Base-by-base conservation (phyloP, 2,113 vertebrate genomes). In the Mellivora capensis region DNA sequence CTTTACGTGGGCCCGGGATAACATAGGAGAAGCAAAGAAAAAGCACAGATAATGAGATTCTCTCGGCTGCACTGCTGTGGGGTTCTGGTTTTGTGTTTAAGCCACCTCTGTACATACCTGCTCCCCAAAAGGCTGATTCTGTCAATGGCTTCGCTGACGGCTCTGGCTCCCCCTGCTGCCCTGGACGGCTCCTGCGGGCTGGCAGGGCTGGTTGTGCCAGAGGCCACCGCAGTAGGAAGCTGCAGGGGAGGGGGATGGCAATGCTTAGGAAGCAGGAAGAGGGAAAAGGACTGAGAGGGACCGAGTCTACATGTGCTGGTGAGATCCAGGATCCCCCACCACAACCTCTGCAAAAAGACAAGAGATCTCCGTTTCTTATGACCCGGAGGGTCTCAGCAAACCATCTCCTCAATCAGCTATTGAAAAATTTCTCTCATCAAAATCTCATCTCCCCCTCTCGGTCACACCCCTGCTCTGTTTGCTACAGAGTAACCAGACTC, bases 41-140 rank as follows among this genome's bases (percentile, higher is more conserved):
- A 9, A 3, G 9, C 10, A 25, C 9, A 5, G 27, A 27, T 14
- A 39, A 25, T 3, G 39, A 52, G 93, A 39, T 6, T 47, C 83
- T 74, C 6, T 0, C 3, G 21, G 84, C 29, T 10, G 34, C 42
- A 29, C 7, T 64, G 49, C 42, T 14, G 8, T 0, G 25, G 72
- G 31, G 1, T 34, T 37, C 47, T 39, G 61, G 37, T 42, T 47
- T 27, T 29, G 6, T 52, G 49, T 62, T n/a, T 31, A 83, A 39
- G 76, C 59, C 7, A 31, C 17, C 18, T 18, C 20, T 3, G n/a
- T 1, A 54, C 2, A 59, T 99, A 99, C 99, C 99, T 99, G 98
- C 97, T 99, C 92, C 98, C 99, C 98, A 99, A 98, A 62, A 99
- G 98, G n/a, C 98, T 98, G 64, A 98, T 99, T 93, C 98, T 98